These are phyloP conservation scores for Fragum sueziense DNA, from an alignment of 2,888 invertebrate species.

Conservation along the genomic window DNA sequence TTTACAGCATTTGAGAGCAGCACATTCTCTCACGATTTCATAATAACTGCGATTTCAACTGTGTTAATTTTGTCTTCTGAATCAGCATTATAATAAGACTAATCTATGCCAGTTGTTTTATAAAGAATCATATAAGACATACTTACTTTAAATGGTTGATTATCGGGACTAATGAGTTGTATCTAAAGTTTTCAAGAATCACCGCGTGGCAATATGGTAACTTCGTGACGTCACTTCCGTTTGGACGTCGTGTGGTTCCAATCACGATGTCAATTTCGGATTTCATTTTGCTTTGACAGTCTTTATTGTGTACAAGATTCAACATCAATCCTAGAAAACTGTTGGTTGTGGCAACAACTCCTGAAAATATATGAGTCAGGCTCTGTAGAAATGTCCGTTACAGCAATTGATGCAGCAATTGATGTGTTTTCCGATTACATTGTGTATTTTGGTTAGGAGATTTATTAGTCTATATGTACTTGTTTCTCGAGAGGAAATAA, in stretches of 20 bases:
- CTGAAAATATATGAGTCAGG: conserved; percentile 13
- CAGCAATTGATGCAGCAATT: too few relatives aligned
- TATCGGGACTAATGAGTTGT: conserved; percentile 48
- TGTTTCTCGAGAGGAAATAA: too few relatives aligned
- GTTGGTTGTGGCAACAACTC: conserved; percentile 48
- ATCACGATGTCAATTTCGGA: conserved; percentile 43
- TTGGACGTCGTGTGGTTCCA: conserved; percentile 5
- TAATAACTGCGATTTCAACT: too few relatives aligned
- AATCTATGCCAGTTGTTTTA: too few relatives aligned
- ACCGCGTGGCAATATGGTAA: conserved; percentile 52
- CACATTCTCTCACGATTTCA: too few relatives aligned
- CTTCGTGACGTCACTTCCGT: conserved; percentile 27
- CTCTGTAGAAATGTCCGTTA: too few relatives aligned
- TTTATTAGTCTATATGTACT: too few relatives aligned
- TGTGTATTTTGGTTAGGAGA: too few relatives aligned
- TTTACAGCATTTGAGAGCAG: too few relatives aligned
- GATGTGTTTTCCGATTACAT: too few relatives aligned
- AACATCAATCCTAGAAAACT: conserved; percentile 36
- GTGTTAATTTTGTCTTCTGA: too few relatives aligned
- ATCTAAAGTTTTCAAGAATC: conserved; percentile 46
- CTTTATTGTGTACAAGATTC: conserved; percentile 36
- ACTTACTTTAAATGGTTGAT: conserved; percentile 54
- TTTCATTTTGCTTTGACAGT: conserved; percentile 41
- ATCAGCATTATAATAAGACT: too few relatives aligned
- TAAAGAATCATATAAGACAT: background rate